These are phyloP conservation scores for Ciconia maguari DNA, from an alignment of 2,113 vertebrate species.

Conservation along the genomic window DNA sequence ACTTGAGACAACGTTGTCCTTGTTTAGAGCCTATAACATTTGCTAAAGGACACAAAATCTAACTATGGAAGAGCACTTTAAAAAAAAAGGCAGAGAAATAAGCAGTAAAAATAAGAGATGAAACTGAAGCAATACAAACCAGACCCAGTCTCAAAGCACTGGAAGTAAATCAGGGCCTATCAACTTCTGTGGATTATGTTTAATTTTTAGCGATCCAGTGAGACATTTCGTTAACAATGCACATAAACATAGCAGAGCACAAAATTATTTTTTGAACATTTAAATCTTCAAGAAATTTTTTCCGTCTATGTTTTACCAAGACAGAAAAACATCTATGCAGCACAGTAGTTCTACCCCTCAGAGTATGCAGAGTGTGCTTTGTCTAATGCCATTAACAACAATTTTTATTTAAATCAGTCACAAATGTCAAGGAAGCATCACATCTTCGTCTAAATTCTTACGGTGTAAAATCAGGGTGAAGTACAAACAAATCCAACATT, in stretches of 20 bases:
- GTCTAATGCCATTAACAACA: not conserved
- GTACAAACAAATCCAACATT: not conserved
- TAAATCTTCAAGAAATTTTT: not conserved
- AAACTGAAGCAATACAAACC: not conserved
- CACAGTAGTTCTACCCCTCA: not conserved
- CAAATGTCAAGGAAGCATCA: not conserved
- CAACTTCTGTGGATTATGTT: not conserved
- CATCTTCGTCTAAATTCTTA: not conserved
- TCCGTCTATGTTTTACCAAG: not conserved
- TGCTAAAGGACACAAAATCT: not conserved
- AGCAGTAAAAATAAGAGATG: not conserved
- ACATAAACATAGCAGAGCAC: not conserved
- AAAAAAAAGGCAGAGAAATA: not conserved
- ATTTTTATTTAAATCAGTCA: not conserved
- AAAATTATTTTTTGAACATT: not conserved
- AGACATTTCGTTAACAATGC: not conserved
- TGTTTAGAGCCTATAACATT: not conserved
- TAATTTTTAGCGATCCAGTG: not conserved
- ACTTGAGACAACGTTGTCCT: not conserved
- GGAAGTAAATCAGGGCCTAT: not conserved
- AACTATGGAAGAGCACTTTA: not conserved
- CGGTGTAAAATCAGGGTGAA: not conserved
- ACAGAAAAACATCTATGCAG: not conserved
- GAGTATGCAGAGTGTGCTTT: not conserved
- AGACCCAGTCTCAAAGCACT: not conserved